Percentiles rank a stretch among this genome's conserved stretches.
These are phyloP conservation scores for Ursus arctos DNA, from an alignment of 2,113 vertebrate species.

Conservation along the genomic window DNA sequence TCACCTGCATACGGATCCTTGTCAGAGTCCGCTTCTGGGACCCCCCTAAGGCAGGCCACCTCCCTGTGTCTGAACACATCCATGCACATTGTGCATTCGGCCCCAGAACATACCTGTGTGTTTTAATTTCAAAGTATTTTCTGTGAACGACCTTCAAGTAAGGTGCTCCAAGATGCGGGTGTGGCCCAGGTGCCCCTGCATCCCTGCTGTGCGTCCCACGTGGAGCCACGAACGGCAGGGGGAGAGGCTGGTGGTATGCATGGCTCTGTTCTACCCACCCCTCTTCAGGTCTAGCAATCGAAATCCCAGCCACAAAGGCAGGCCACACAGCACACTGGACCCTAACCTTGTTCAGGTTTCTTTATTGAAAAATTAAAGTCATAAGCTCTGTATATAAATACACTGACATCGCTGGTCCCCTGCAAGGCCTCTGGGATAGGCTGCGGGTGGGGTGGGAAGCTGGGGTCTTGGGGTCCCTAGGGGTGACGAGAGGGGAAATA, in stretches of 20 bases:
- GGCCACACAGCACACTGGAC: neutral
- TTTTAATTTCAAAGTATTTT: neutral
- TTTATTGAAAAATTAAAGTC: constrained; percentile 97
- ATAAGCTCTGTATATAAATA: constrained; percentile 94
- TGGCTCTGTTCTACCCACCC: neutral
- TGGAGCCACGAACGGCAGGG: neutral
- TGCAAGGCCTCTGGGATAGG: constrained; percentile 88
- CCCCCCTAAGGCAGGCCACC: rapidly evolving
- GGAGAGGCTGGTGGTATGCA: rapidly evolving
- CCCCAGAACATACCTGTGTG: neutral
- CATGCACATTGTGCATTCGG: no score
- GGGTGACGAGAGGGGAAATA: constrained; percentile 61
- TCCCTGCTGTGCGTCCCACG: rapidly evolving
- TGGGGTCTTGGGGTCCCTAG: neutral
- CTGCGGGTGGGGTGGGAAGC: constrained; percentile 67
- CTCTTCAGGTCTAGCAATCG: rapidly evolving
- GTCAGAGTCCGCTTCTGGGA: neutral
- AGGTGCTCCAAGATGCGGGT: neutral
- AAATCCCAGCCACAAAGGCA: neutral
- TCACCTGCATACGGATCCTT: neutral
- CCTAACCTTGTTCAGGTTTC: constrained; percentile 85
- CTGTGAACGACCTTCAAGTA: neutral
- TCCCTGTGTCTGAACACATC: neutral
- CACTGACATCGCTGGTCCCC: constrained; percentile 84
- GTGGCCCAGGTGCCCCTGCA: neutral